These are phyloP conservation scores for Centropus unirufus DNA, from an alignment of 2,113 vertebrate species.

Conservation along the genomic window DNA sequence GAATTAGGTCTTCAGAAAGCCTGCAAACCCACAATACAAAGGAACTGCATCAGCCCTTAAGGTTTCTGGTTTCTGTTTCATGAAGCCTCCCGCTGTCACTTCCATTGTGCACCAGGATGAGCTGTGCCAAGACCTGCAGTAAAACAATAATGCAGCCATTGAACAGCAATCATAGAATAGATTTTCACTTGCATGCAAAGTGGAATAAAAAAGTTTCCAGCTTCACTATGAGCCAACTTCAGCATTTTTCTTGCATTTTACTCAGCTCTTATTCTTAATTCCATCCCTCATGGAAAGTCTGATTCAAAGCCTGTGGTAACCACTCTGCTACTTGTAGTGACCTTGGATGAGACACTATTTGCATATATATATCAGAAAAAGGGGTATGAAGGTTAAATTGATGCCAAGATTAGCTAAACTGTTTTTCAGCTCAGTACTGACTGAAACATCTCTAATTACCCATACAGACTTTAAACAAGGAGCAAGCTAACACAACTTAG, in stretches of 20 bases:
- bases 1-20: background rate
- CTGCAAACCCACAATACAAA: background rate
- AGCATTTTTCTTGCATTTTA: background rate
- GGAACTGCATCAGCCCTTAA: background rate
- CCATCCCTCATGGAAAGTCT: background rate
- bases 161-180: background rate
- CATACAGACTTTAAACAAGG: background rate
- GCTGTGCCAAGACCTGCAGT: background rate
- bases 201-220: background rate
- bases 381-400: background rate
- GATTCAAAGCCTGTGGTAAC: background rate
- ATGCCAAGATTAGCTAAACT: background rate
- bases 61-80: background rate
- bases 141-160: background rate
- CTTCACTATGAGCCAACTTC: background rate
- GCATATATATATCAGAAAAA: background rate
- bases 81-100: background rate
- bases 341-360: background rate
- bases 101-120: background rate
- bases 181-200: background rate
- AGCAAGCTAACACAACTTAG: background rate
- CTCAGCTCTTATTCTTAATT: background rate
- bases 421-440: background rate
- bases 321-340: background rate
- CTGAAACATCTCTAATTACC: background rate